These are phyloP conservation scores for Melanotaenia trifasciata DNA, from an alignment of 2,797 vertebrate species.

Conservation along the genomic window DNA sequence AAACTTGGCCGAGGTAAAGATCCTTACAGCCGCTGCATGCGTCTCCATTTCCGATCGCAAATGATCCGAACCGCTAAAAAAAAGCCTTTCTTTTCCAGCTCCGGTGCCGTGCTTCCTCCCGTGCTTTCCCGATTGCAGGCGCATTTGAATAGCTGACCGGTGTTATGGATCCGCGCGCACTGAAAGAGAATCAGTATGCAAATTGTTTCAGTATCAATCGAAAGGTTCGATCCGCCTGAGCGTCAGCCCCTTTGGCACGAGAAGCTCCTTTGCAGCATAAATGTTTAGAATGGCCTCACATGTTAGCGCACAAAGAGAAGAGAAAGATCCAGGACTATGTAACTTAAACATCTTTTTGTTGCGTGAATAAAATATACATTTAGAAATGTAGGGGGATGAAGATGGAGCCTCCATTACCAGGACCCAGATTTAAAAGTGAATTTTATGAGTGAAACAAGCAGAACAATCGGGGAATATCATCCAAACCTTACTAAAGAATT, in stretches of 20 bases:
- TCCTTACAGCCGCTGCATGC: slow-evolving; percentile 68
- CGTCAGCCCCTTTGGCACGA: slow-evolving; percentile 91
- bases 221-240: slow-evolving; percentile 97
- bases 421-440: slow-evolving; percentile 2
- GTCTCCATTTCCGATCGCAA: slow-evolving; percentile 76
- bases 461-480: neutral
- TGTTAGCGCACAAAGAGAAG: slow-evolving; percentile 41
- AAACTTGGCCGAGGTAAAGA: slow-evolving; percentile 81
- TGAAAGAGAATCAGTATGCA: slow-evolving; percentile 99
- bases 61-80: slow-evolving; percentile 78
- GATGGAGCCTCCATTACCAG: slow-evolving; percentile 5
- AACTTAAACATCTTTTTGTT: slow-evolving; percentile 19
- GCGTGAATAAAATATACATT: slow-evolving; percentile 28
- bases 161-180: slow-evolving; percentile 91
- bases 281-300: slow-evolving; percentile 75
- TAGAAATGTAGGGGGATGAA: neutral
- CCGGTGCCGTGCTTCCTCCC: slow-evolving; percentile 78
- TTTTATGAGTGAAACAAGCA: slow-evolving; percentile 14
- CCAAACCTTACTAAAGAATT: slow-evolving; percentile 5
- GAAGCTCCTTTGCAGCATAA: slow-evolving; percentile 83
- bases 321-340: neutral
- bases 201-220: slow-evolving; percentile 99
- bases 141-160: slow-evolving; percentile 95
- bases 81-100: slow-evolving; percentile 71
- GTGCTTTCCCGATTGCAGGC: slow-evolving; percentile 87